These are phyloP conservation scores for Siniperca undulata DNA, from an alignment of 2,797 vertebrate genomes.

Conservation along the genomic window DNA sequence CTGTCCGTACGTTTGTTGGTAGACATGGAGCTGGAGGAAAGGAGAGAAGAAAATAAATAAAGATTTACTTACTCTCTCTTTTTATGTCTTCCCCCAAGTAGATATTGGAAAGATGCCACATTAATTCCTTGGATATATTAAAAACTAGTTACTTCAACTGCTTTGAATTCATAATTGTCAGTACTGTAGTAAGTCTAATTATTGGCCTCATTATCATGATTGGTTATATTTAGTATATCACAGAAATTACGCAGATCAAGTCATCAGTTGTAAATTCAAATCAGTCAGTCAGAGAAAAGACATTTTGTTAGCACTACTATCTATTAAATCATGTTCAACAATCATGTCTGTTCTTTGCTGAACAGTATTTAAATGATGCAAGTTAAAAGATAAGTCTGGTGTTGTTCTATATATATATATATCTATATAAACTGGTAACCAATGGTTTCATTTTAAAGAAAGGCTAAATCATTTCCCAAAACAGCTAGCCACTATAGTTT, in stretches of 20 bases:
- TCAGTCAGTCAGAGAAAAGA: neutral
- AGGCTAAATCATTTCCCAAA: neutral
- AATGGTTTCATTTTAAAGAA: neutral
- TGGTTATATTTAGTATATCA: neutral
- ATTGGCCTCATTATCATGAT: neutral
- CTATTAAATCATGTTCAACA: neutral
- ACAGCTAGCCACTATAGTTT: neutral
- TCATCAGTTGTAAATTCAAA: neutral
- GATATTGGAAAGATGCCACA: neutral
- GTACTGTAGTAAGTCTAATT: neutral
- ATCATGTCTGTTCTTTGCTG: neutral
- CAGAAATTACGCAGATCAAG: neutral
- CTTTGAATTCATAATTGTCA: neutral
- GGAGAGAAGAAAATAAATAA: neutral
- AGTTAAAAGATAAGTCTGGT: no score
- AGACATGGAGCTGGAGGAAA: constrained; percentile 77
- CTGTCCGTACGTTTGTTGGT: constrained; percentile 79
- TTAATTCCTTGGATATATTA: neutral
- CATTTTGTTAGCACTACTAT: neutral
- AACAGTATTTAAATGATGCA: neutral
- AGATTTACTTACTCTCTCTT: neutral
- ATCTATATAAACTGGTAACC: no score
- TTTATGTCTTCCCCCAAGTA: neutral
- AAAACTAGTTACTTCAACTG: neutral
- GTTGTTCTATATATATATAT: no score